Evolutionary conservation across 2,113 vertebrate species (phyloP), one percentile per base, ranked within the genome.

Genomic region (Terrapene triunguis): DNA sequence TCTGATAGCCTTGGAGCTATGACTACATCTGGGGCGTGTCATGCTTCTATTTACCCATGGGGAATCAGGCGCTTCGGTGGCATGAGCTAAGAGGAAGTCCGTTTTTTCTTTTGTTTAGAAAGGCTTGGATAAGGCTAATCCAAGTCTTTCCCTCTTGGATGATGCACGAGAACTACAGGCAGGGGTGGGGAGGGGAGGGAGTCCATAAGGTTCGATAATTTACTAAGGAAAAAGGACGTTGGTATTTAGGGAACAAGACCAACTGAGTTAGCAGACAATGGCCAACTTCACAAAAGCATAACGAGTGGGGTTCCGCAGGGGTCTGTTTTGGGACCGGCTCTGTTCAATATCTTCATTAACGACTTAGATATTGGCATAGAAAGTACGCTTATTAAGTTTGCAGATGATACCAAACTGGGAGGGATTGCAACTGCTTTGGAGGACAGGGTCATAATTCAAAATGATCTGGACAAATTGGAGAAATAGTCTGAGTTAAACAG

Each of bases 91-190:
- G 65, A 87, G 5, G 42, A 21, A 88, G 44, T 22, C 42, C 62
- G 83, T 85, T 8, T 5, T 35, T 3, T 2, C 44, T 50, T 50
- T 3, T 4, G 16, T 82, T 89, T 62, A 27, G 19, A 74, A 74
- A 42, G 38, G 19, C 32, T 32, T 32, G 14, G 27, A 14, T 80
- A 48, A 19, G 35, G 16, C n/a, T 42, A 42, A 76, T 76, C 38
- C 35, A 35, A 85, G 86, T 5, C n/a, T 21, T 89, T 6, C 62
- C 24, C 32, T 81, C 12, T 48, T 6, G 27, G 47, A 4, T 74
- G 13, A 24, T 55, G 5, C 14, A 5, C 0, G 0, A 90, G 19
- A 29, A 48, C 29, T 42, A 42, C 69, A 74, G 3, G 2, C 50
- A 44, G n/a, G 81, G 35, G 13, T 38, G 21, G 35, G 53, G 35